phyloP scores from a whole-genome alignment of 2,797 vertebrate species.

The Pipistrellus kuhlii region DNA sequence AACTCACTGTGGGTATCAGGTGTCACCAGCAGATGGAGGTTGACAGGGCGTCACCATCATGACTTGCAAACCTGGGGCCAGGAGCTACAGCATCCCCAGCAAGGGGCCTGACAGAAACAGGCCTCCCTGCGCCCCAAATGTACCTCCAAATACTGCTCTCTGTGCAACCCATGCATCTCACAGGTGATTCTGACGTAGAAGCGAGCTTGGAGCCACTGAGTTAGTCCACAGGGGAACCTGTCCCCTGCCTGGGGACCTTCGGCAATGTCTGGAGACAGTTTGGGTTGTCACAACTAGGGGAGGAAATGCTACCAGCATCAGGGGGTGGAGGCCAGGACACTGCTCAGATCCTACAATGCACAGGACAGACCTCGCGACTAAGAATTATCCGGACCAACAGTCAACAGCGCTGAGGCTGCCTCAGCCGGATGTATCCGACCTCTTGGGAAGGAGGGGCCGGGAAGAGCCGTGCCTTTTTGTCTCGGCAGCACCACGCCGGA shows the following conservation, averaged over 20 bases:
- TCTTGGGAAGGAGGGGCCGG: not conserved
- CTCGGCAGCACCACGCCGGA: not conserved
- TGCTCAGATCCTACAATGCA: not conserved
- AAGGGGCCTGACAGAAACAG: not conserved
- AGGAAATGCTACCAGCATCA: not conserved
- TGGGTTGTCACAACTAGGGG: not conserved
- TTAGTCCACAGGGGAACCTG: not conserved
- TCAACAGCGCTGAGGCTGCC: not conserved
- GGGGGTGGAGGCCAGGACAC: not conserved
- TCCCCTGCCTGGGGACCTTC: not conserved
- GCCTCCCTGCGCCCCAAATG: not conserved
- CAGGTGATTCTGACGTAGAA: not conserved
- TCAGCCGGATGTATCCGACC: not conserved
- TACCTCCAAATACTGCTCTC: not conserved
- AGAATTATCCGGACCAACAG: not conserved
- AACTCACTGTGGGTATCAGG: not conserved
- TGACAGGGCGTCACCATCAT: not conserved
- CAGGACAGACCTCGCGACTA: not conserved
- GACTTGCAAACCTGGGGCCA: not conserved
- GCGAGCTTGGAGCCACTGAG: not conserved
- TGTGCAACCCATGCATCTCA: not conserved
- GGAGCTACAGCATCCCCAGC: not conserved
- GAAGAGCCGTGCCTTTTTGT: not conserved
- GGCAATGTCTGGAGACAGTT: not conserved
- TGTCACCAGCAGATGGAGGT: not conserved